phyloP scores from a whole-genome alignment of 2,797 vertebrate species.

The Tauraco hartlaubi region DNA sequence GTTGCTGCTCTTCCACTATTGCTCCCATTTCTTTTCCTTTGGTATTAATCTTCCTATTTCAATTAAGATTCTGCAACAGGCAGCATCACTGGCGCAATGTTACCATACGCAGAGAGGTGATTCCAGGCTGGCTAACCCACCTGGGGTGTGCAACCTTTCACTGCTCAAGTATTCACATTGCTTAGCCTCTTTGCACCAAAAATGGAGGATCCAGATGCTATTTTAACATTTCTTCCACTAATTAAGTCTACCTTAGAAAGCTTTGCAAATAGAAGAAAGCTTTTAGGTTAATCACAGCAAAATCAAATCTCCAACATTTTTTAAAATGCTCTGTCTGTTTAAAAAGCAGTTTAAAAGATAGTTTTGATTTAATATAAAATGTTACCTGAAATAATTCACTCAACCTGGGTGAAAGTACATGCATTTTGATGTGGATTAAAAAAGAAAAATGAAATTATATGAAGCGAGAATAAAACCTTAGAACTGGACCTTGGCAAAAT shows the following conservation, averaged over 20 bases:
- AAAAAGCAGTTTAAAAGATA: not conserved
- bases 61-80: not conserved
- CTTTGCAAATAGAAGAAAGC: not conserved
- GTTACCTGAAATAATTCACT: not conserved
- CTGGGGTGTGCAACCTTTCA: accelerated
- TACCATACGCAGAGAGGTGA: not conserved
- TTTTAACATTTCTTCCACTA: not conserved
- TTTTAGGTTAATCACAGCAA: not conserved
- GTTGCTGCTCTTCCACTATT: not conserved
- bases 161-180: not conserved
- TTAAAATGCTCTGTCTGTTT: not conserved
- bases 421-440: not conserved
- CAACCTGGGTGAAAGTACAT: not conserved
- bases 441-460: not conserved
- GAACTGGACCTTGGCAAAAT: not conserved
- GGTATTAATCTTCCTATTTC: not conserved
- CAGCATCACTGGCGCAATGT: not conserved
- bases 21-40: not conserved
- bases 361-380: not conserved
- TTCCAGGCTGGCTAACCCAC: not conserved
- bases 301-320: not conserved
- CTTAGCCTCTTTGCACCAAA: not conserved
- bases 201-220: not conserved
- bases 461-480: not conserved
- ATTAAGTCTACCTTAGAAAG: not conserved